Base-by-base conservation (phyloP, 1,140 invertebrate species). In the Phymorhynchus buccinoides region DNA sequence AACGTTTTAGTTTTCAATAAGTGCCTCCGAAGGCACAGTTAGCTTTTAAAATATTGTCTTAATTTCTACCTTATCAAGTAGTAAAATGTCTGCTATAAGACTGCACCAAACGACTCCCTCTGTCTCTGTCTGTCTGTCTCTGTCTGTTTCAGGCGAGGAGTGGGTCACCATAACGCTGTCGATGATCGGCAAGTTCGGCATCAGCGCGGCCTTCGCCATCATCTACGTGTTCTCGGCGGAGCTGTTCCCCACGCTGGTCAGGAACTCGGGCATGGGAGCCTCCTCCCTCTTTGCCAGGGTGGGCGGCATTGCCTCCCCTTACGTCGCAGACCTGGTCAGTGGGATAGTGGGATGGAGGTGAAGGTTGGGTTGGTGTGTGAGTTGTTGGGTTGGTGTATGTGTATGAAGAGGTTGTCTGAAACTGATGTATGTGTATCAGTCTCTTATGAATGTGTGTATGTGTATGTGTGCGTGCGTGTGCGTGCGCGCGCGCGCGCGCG, bases 201-300 rank as follows among this genome's bases (percentile, higher is more conserved):
- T 88, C 0, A 85, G 90, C 0, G 88, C 89, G 1, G 87, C 89
- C 30, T 92, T 92, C 84, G 96, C 95, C 42, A 95, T 96, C 1
- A 95, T 97, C 44, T 97, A 97, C 89, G 94, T 97, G 71, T 96
- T 96, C 90, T 96, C 96, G 16, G 95, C 96, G 9, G 97, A 97
- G 93, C 96, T 97, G 89, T 97, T 96, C 89, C 97, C 97, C 9
- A 98, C 97, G 1, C 95, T 96, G 12, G 95, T 97, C 62, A 94
- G 97, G 83, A 97, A 96, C 90, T 96, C 96, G 0, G 97, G 95
- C 0, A 93, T 98, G 82, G 97, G 97, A 0, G 94, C 96, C 4
- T 95, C 96, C 68, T 97, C 96, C 0, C 96, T 96, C 86, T 95
- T 95, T 86, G 96, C 96, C 12, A 93, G 96, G 84, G 92, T 97